Evolutionary conservation across 2,888 invertebrate genomes (phyloP).

Genomic region (Terebella lapidaria): DNA sequence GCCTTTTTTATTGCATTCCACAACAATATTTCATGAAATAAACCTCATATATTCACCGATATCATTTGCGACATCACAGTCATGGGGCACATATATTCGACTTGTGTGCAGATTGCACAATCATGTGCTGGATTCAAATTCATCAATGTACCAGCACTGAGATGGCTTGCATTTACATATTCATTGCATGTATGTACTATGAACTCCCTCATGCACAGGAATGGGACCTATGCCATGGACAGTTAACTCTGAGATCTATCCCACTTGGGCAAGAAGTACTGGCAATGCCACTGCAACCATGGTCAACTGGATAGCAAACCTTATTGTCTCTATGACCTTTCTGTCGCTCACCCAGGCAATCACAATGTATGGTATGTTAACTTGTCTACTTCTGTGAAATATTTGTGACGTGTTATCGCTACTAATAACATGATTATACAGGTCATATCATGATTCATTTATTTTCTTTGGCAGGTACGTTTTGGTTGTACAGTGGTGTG

Average conservation of each 20-base stretch:
- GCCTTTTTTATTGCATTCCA: no score
- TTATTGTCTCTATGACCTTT: conserved; percentile 58
- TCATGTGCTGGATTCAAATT: no score
- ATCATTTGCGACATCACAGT: no score
- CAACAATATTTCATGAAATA: no score
- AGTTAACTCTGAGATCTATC: conserved; percentile 59
- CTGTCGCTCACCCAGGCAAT: conserved; percentile 53
- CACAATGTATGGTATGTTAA: conserved; percentile 52
- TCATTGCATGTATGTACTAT: neutral
- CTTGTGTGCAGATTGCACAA: no score
- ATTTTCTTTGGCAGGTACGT: conserved; percentile 52
- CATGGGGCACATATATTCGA: no score
- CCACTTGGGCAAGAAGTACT: conserved; percentile 57
- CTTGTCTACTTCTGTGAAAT: neutral
- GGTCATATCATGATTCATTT: no score
- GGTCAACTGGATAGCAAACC: conserved; percentile 58
- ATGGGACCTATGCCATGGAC: conserved; percentile 59
- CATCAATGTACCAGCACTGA: no score
- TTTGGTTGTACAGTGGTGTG: conserved; percentile 58
- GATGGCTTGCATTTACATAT: no score
- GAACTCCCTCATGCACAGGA: conserved; percentile 35
- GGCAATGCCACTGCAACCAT: conserved; percentile 55
- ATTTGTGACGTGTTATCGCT: conserved; percentile 49
- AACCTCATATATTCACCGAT: no score
- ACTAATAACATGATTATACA: neutral